Conservation (phyloP, 2,888 invertebrate species). For the Cyclophora punctaria region DNA sequence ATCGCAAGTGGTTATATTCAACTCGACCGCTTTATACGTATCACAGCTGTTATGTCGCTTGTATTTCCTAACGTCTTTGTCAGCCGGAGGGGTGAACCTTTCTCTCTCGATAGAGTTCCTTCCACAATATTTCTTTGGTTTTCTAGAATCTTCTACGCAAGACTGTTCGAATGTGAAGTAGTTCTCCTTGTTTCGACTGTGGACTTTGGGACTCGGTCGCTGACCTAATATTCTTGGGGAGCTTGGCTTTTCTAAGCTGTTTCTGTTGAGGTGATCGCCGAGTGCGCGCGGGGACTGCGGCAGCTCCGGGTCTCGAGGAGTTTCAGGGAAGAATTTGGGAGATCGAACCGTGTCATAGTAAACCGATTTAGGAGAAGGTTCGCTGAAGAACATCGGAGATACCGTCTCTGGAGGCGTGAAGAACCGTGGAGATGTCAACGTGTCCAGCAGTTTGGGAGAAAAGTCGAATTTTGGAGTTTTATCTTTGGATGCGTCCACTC, state of each 20-base stretch:
- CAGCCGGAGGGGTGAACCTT: conserved; percentile 58
- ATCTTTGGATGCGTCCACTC: conserved; percentile 61
- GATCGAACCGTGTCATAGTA: conserved; percentile 64
- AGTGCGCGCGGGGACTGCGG: conserved; percentile 58
- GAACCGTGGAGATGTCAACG: conserved; percentile 55
- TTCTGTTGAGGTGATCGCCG: conserved; percentile 53
- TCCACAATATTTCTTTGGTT: conserved; percentile 56
- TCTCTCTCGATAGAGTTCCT: conserved; percentile 63
- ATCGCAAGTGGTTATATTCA: conserved; percentile 45
- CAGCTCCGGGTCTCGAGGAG: conserved; percentile 49
- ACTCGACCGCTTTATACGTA: conserved; percentile 55
- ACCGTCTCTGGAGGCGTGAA: conserved; percentile 64
- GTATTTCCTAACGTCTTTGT: conserved; percentile 57
- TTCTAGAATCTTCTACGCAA: conserved; percentile 37
- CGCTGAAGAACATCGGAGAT: conserved; percentile 61
- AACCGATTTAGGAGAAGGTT: conserved; percentile 62
- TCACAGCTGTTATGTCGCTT: conserved; percentile 65
- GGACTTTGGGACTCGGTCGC: conserved; percentile 59
- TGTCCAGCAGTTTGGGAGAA: conserved; percentile 59
- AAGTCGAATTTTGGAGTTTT: conserved; percentile 63
- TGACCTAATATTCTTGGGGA: conserved; percentile 51
- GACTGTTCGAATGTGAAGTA: conserved; percentile 62
- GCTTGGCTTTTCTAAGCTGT: conserved; percentile 55
- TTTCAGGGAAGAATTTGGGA: conserved; percentile 64
- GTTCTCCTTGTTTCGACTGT: conserved; percentile 62